Conservation (phyloP, 2,888 invertebrate species). For the Meiosimyza platycephala region DNA sequence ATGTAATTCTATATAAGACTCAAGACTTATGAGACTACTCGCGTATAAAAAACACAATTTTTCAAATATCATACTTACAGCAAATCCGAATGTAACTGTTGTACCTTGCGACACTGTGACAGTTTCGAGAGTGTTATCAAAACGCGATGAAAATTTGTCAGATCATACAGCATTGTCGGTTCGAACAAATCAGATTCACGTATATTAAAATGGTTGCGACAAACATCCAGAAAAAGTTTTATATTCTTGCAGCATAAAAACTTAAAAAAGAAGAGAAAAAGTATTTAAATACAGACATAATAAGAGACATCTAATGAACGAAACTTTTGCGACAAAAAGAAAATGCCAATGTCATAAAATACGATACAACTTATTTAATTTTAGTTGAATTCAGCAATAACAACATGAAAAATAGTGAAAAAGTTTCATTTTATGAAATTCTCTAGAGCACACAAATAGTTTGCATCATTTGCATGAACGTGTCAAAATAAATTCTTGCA, state of each 20-base stretch:
- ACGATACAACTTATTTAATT: neutral
- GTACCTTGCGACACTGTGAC: conserved; percentile 81
- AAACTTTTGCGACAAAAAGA: neutral
- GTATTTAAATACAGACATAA: conserved; percentile 6
- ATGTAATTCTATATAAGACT: neutral
- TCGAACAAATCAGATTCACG: conserved; percentile 91
- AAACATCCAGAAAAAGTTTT: conserved; percentile 88
- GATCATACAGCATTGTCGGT: conserved; percentile 93
- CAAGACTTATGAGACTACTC: neutral
- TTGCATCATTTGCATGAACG: no score
- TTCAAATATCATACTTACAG: conserved; percentile 72
- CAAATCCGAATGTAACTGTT: conserved; percentile 70
- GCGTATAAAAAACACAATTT: neutral
- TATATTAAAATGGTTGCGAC: conserved; percentile 85
- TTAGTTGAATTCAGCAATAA: no score
- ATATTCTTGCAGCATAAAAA: conserved; percentile 97
- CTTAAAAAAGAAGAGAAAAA: conserved; percentile 70
- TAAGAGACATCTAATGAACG: neutral
- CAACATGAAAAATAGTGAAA: neutral
- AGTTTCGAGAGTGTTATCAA: conserved; percentile 90
- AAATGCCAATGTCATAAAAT: neutral
- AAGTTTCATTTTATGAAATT: neutral
- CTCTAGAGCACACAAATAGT: no score
- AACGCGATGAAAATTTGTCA: conserved; percentile 94
- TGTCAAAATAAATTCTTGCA: no score